Conservation (phyloP, 2,888 invertebrate genomes). For the Tinea trinotella region DNA sequence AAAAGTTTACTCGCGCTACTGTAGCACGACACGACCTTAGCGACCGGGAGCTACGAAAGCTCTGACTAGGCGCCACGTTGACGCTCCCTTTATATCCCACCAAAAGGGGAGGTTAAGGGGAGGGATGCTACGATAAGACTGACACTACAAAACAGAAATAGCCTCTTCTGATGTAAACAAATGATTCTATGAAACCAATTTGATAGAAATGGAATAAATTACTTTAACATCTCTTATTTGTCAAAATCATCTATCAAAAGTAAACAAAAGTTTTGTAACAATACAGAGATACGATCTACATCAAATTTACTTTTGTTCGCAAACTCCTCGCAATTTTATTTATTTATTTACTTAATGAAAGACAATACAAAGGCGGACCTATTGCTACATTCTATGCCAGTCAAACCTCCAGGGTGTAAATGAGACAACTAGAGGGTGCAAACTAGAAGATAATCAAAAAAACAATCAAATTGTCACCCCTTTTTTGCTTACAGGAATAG, state of each 20-base stretch:
- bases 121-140: not conserved
- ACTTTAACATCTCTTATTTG: constrained; percentile 25
- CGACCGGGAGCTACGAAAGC: constrained; percentile 37
- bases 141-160: constrained; percentile 20
- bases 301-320: constrained; percentile 17
- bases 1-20: not conserved
- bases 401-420: too few species aligned
- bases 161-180: constrained; percentile 24
- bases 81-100: constrained; percentile 50
- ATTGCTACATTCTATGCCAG: too few species aligned
- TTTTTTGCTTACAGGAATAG: too few species aligned
- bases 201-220: constrained; percentile 20
- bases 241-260: constrained; percentile 21
- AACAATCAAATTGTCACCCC: too few species aligned
- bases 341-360: too few species aligned
- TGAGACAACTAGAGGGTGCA: too few species aligned
- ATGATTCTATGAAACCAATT: constrained; percentile 24
- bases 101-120: constrained; percentile 16
- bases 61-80: constrained; percentile 41
- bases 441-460: too few species aligned
- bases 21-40: not conserved
- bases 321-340: constrained; percentile 16
- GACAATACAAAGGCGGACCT: too few species aligned
- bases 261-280: constrained; percentile 20
- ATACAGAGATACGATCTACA: constrained; percentile 19